phyloP scores from a whole-genome alignment of 2,797 vertebrate genomes.

The Sebastes kiyomatsui region DNA sequence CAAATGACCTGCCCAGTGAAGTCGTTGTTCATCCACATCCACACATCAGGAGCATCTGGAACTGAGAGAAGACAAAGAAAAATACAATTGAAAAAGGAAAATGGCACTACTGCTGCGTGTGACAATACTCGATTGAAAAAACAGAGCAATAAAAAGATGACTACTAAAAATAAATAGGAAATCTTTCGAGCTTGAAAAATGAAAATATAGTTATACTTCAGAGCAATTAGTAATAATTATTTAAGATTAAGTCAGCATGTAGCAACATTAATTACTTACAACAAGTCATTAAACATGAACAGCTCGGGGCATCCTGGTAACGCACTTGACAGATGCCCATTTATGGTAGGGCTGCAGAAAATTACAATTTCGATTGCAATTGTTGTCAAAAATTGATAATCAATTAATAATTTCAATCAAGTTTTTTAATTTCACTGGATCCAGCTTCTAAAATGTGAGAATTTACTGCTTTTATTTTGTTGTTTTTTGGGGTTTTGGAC shows the following conservation, averaged over 20 bases:
- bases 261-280: not conserved
- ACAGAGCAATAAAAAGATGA: not conserved
- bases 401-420: not conserved
- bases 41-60: constrained; percentile 79
- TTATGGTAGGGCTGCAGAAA: not conserved
- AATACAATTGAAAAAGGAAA: not conserved
- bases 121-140: not conserved
- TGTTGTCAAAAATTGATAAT: not conserved
- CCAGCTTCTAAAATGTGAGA: not conserved
- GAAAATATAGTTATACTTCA: not conserved
- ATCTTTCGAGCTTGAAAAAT: not conserved
- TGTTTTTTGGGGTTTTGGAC: not conserved
- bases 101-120: not conserved
- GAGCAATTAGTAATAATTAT: not conserved
- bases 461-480: not conserved
- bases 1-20: constrained; percentile 71
- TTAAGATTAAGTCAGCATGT: not conserved
- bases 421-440: not conserved
- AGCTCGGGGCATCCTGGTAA: not conserved
- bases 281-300: not conserved
- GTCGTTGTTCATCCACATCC: constrained; percentile 75
- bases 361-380: not conserved
- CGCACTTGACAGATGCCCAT: not conserved
- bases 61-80: constrained; percentile 49
- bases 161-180: not conserved